Evolutionary conservation across 2,888 invertebrate genomes (phyloP).

Genomic region (Pharmacophagus antenor): DNA sequence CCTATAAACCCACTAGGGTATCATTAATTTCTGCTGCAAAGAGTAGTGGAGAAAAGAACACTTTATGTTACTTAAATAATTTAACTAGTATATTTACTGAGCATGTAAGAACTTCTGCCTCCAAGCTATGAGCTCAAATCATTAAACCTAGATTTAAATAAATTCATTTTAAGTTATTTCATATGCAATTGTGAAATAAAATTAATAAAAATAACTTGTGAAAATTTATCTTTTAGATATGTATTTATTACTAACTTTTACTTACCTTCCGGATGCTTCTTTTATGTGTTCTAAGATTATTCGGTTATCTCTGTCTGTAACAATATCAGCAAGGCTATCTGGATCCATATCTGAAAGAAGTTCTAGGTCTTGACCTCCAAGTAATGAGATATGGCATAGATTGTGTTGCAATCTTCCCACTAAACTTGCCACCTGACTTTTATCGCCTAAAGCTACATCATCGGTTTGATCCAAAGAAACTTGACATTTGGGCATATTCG

Average conservation of each 20-base stretch:
- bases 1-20: too few relatives aligned
- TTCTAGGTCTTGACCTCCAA: constrained; percentile 92
- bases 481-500: constrained; percentile 82
- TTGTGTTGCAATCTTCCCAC: constrained; percentile 90
- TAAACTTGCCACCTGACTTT: constrained; percentile 85
- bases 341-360: constrained; percentile 94
- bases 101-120: too few relatives aligned
- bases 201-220: not conserved
- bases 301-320: constrained; percentile 86
- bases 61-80: too few relatives aligned
- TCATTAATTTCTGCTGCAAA: too few relatives aligned
- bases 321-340: constrained; percentile 91
- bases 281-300: constrained; percentile 90
- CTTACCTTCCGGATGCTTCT: constrained; percentile 89
- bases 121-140: too few relatives aligned
- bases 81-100: too few relatives aligned
- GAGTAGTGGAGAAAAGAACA: too few relatives aligned
- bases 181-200: too few relatives aligned
- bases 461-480: constrained; percentile 82
- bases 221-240: constrained; percentile 19
- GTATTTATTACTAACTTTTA: constrained; percentile 15
- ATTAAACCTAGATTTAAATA: too few relatives aligned
- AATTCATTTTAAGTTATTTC: too few relatives aligned
- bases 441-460: constrained; percentile 73
- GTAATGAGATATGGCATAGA: constrained; percentile 90